Base-by-base conservation (phyloP, 1,140 invertebrate species). In the Drosophila serrata region DNA sequence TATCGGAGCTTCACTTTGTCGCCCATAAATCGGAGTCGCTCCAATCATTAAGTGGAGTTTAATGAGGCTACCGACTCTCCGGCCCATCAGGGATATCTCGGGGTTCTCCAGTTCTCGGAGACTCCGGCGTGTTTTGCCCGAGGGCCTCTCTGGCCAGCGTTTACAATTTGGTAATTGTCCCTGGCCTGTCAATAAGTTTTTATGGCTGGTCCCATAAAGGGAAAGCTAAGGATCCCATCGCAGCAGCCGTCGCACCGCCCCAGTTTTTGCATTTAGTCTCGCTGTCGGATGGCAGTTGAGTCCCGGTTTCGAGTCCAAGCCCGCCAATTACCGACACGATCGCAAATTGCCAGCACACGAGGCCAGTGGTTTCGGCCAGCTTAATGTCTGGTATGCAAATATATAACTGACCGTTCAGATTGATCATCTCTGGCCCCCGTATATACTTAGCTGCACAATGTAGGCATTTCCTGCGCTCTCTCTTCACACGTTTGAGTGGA, bases 141-240 rank as follows among this genome's bases (percentile, higher is more conserved):
- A 55, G 84, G 82, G 63, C 59, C n/a, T 49, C 19, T 15, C 48
- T 56, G 62, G 60, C 61, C 84, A 82, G 63, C 76, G 69, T 79
- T 87, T 87, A 82, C 61, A 76, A 73, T 86, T 87, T 81, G 76
- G 82, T 86, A 87, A 87, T 88, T 82, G 75, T 73, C 70, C 29
- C 75, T 45, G 75, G 82, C 62, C 82, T 88, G 82, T 87, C 82
- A 87, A 87, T 87, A 87, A 82, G 79, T 87, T 67, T 88, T 87
- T 87, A 87, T 88, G 72, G 62, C 43, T 40, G 60, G 57, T 22
- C 49, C 39, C 68, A 57, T 63, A 46, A 75, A 62, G 75, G 75
- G 81, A 76, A 84, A 76, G 80, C 80, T 79, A 63, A 55, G 62
- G 80, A 69, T 79, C 33, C 35, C 42, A 69, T 56, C 27, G 46